These are phyloP conservation scores for Nannoperca australis DNA, from an alignment of 2,797 vertebrate species.

Conservation along the genomic window DNA sequence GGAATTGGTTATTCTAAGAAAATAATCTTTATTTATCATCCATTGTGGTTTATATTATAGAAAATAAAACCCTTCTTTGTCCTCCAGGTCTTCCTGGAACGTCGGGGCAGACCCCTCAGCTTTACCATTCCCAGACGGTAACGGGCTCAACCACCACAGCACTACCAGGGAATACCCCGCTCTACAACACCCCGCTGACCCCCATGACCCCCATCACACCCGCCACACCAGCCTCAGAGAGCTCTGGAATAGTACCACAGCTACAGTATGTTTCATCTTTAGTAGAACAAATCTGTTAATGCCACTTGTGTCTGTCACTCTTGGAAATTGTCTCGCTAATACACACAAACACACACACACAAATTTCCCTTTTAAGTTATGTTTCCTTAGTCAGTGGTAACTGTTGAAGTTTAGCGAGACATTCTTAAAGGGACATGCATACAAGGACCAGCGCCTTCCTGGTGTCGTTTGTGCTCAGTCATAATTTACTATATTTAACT, in stretches of 20 bases:
- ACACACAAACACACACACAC: neutral
- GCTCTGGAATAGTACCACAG: slow-evolving; percentile 97
- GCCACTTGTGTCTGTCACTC: neutral
- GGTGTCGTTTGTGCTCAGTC: neutral
- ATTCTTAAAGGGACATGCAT: neutral
- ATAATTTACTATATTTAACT: neutral
- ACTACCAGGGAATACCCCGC: slow-evolving; percentile 93
- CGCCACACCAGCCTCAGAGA: slow-evolving; percentile 95
- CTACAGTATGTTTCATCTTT: slow-evolving; percentile 91
- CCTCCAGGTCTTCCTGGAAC: slow-evolving; percentile 83
- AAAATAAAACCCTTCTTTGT: neutral
- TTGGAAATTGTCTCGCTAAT: neutral
- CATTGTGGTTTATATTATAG: neutral
- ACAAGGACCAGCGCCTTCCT: too few relatives aligned
- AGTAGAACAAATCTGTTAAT: neutral
- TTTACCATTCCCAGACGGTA: slow-evolving; percentile 95
- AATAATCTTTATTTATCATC: neutral
- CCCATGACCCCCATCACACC: slow-evolving; percentile 98
- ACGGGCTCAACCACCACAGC: slow-evolving; percentile 90
- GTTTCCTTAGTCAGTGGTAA: neutral
- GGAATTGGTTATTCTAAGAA: neutral
- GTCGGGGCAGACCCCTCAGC: slow-evolving; percentile 94
- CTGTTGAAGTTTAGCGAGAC: neutral
- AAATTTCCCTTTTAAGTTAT: neutral
- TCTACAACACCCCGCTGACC: slow-evolving; percentile 90